A percentile compares a stretch with the other conserved stretches of the same genome.
phyloP scores from a whole-genome alignment of 2,113 vertebrate genomes.

The Fulmarus glacialis region DNA sequence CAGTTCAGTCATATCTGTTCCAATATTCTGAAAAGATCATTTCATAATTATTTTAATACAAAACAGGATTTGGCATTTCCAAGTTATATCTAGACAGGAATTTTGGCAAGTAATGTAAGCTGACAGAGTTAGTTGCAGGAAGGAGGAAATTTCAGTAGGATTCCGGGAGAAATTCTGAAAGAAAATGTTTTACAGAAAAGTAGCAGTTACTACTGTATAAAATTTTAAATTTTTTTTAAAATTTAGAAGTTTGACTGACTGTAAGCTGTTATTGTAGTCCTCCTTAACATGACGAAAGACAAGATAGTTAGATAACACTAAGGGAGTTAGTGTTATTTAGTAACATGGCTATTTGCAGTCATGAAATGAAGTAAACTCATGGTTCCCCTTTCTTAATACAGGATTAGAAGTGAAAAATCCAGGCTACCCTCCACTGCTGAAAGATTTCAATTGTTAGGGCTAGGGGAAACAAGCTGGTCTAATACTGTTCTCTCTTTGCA shows the following conservation, averaged over 20 bases:
- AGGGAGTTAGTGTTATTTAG: neutral
- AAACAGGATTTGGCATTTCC: neutral
- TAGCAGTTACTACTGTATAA: neutral
- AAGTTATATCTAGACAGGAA: neutral
- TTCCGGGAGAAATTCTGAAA: neutral
- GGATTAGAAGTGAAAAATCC: neutral
- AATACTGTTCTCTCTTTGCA: neutral
- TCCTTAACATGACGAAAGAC: neutral
- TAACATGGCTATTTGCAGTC: neutral
- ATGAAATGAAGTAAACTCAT: neutral
- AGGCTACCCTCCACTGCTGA: neutral
- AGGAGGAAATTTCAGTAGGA: neutral
- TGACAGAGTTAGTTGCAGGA: neutral
- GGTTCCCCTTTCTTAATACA: neutral
- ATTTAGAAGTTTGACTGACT: neutral
- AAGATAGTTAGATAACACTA: neutral
- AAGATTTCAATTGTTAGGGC: neutral
- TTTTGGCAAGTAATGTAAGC: neutral
- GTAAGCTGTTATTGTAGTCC: neutral
- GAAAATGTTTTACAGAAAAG: neutral
- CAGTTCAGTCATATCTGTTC: neutral
- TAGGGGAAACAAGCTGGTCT: neutral
- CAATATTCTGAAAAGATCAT: neutral
- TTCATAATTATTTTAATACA: neutral
- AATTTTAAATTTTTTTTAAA: neutral